Evolutionary conservation across 2,797 vertebrate genomes (phyloP).

Genomic region (Rhodeus uyekii): DNA sequence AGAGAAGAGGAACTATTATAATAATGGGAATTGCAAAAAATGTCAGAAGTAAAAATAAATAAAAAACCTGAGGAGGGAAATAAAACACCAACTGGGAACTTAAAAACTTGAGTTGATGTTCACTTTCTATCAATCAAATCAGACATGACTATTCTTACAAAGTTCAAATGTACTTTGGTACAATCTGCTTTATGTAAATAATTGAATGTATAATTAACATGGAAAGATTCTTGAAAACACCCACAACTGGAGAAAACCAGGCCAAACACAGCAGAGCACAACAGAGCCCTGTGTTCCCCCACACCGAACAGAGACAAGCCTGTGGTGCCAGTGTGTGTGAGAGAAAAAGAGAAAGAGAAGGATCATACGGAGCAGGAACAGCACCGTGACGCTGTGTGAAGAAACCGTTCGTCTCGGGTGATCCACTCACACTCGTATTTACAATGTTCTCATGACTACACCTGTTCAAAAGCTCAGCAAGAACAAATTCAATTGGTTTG

Average conservation of each 20-base stretch:
- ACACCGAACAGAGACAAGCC: slow-evolving; percentile 58
- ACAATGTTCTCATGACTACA: not conserved
- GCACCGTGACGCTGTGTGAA: not conserved
- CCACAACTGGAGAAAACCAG: slow-evolving; percentile 36
- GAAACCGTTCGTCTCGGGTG: not conserved
- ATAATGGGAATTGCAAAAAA: not conserved
- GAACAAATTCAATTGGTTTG: too few relatives aligned
- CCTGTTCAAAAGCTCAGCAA: too few relatives aligned
- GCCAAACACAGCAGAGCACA: slow-evolving; percentile 47
- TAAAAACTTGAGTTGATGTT: not conserved
- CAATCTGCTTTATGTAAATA: not conserved
- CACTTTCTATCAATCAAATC: too few relatives aligned
- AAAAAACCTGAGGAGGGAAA: not conserved
- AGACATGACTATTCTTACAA: not conserved
- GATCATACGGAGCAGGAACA: slow-evolving; percentile 1
- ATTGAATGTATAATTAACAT: not conserved
- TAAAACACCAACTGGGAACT: not conserved
- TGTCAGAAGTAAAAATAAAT: slow-evolving; percentile 9
- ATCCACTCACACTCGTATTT: not conserved
- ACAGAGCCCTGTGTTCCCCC: slow-evolving; percentile 50
- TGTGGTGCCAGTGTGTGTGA: slow-evolving; percentile 49
- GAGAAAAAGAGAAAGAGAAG: slow-evolving; percentile 30
- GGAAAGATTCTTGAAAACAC: slow-evolving; percentile 41
- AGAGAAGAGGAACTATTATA: not conserved
- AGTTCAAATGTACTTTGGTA: not conserved